phyloP scores from a whole-genome alignment of 2,888 invertebrate species.

The Pediacus dermestoides region DNA sequence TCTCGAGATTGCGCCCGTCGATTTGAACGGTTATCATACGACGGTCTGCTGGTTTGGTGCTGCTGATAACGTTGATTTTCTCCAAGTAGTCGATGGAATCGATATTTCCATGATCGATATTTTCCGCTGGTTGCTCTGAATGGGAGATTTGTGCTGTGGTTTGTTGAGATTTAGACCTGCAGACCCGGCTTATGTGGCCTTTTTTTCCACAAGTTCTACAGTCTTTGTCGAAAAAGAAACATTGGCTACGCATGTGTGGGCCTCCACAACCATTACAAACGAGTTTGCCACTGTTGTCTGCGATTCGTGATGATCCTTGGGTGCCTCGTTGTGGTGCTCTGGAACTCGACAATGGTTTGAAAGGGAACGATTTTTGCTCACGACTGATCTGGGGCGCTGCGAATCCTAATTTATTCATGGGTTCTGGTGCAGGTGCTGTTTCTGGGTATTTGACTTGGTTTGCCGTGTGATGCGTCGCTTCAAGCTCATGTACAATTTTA shows the following conservation, averaged over 20 bases:
- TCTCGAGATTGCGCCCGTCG: conserved; percentile 11
- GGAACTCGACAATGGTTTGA: not conserved
- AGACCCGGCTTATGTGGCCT: conserved; percentile 5
- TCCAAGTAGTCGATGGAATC: conserved; percentile 4
- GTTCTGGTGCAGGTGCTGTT: not conserved
- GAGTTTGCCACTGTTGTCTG: conserved; percentile 1
- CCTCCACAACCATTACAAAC: conserved; percentile 12
- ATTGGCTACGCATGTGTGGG: conserved; percentile 12
- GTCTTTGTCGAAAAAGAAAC: conserved; percentile 9
- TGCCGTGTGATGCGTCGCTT: conserved; percentile 3
- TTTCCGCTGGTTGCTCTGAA: not conserved
- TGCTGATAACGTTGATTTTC: conserved; percentile 9
- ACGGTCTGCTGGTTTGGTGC: conserved; percentile 3
- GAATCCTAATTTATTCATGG: conserved; percentile 1
- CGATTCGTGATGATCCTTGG: not conserved
- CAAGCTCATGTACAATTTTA: conserved; percentile 6
- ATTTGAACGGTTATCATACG: conserved; percentile 11
- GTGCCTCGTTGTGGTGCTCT: conserved; percentile 1
- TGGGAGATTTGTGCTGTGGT: not conserved
- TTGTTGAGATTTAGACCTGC: not conserved
- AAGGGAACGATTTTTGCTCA: not conserved
- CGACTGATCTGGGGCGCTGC: conserved; percentile 3
- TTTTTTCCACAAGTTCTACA: conserved; percentile 13
- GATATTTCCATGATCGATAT: not conserved
- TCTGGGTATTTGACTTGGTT: conserved; percentile 4